Evolutionary conservation across 2,797 vertebrate species (phyloP).

Genomic region (Clarias laeviceps): DNA sequence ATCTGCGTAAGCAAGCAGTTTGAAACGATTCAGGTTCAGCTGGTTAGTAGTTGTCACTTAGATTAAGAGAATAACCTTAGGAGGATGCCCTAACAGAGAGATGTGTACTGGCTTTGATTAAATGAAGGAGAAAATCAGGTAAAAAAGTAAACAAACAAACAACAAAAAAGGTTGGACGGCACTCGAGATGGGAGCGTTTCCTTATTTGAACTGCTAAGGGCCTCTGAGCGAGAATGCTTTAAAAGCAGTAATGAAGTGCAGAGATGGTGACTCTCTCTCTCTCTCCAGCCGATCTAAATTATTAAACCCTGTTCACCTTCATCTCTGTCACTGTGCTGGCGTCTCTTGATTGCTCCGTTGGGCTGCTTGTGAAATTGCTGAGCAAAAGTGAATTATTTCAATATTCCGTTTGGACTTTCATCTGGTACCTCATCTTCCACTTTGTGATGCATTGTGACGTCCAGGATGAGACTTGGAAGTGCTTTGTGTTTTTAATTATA

Average conservation of each 20-base stretch:
- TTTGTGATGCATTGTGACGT: neutral
- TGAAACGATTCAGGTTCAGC: too few relatives aligned
- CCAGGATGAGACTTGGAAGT: neutral
- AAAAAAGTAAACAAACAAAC: too few relatives aligned
- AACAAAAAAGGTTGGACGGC: neutral
- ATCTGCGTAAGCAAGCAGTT: too few relatives aligned
- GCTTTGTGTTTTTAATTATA: neutral
- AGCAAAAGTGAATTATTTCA: neutral
- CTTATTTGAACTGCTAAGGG: neutral
- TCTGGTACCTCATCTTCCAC: neutral
- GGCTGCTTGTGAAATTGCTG: neutral
- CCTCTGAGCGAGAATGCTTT: neutral
- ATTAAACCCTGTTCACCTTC: slow-evolving; percentile 24
- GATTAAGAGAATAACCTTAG: too few relatives aligned
- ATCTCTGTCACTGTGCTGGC: neutral
- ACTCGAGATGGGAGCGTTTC: neutral
- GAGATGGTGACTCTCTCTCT: neutral
- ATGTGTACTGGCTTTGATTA: too few relatives aligned
- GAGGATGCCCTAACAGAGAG: too few relatives aligned
- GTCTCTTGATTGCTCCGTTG: neutral
- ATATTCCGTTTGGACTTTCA: neutral
- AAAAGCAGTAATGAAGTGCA: neutral
- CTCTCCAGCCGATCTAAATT: neutral
- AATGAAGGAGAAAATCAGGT: too few relatives aligned
- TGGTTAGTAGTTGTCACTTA: too few relatives aligned